Base-by-base conservation (phyloP, 2,888 invertebrate genomes). In the Clunio marinus region DNA sequence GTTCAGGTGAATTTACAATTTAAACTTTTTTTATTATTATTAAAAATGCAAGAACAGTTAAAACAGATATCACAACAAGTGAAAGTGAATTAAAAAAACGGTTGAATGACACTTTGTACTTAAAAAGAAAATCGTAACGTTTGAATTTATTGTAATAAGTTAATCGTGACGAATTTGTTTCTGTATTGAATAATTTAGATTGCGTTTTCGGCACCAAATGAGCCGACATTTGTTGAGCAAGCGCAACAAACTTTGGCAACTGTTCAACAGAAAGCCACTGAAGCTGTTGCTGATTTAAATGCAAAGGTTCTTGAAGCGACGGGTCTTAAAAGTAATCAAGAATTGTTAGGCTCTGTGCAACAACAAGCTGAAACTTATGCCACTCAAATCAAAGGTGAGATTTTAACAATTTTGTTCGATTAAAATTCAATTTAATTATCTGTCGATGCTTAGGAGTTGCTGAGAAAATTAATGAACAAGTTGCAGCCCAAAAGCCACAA, bases 51-150 rank as follows among this genome's bases (percentile, higher is more conserved):
- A 28, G 13, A 27, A n/a, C 8, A 15, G 13, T n/a, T 7, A 45
- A n/a, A n/a, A n/a, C n/a, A n/a, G n/a, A n/a, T n/a, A n/a, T n/a
- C n/a, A n/a, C n/a, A 17, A n/a, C n/a, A 25, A 41, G 62, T 62
- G 62, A 62, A 63, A 63, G 63, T 41, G 57, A 63, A 13, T 62
- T 13, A n/a, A 17, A n/a, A n/a, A n/a, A n/a, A 28, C 41, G 63
- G 27, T 46, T 41, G 45, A 63, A 1, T 63, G 27, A 15, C 25
- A 20, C 1, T 59, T 59, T 17, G 4, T 22, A 7, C 28, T 4
- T 15, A 7, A 35, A 8, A 37, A 35, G 5, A 22, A 20, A 55
- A 5, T 28, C 15, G 22, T n/a, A n/a, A 35, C 13, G 41, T 3
- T 32, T 24, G n/a, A 41, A 41, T 62, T 24, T n/a, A n/a, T n/a